Conservation (phyloP, 2,888 invertebrate genomes). For the Rosalia funebris region DNA sequence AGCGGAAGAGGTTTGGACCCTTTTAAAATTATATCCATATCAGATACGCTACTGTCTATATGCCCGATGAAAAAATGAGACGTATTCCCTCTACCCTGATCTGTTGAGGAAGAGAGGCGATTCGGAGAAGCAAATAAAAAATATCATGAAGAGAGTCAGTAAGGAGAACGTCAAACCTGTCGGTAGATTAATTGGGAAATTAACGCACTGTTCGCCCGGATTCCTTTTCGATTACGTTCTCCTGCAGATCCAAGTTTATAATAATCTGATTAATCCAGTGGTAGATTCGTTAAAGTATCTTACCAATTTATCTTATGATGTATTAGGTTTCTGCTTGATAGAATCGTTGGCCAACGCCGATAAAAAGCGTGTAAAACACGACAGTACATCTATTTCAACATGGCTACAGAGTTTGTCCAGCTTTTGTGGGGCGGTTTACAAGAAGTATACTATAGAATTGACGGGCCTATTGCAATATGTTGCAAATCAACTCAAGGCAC, state of each 20-base stretch:
- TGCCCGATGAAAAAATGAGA: slow-evolving; percentile 96
- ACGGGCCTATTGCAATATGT: slow-evolving; percentile 96
- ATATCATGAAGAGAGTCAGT: slow-evolving; percentile 96
- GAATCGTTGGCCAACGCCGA: slow-evolving; percentile 88
- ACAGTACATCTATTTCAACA: slow-evolving; percentile 90
- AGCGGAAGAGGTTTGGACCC: slow-evolving; percentile 95
- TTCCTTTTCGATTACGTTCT: slow-evolving; percentile 92
- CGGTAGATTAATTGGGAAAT: slow-evolving; percentile 94
- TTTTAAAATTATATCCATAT: slow-evolving; percentile 87
- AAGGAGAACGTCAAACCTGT: slow-evolving; percentile 98
- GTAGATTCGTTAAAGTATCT: slow-evolving; percentile 98
- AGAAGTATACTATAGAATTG: slow-evolving; percentile 96
- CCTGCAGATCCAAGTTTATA: slow-evolving; percentile 63
- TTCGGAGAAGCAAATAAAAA: slow-evolving; percentile 90
- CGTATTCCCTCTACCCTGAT: slow-evolving; percentile 82
- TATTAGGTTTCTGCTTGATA: slow-evolving; percentile 93
- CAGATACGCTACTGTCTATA: slow-evolving; percentile 86
- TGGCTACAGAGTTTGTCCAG: slow-evolving; percentile 95
- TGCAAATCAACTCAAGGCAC: slow-evolving; percentile 94
- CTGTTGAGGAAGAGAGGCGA: slow-evolving; percentile 86
- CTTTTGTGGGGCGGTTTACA: slow-evolving; percentile 96
- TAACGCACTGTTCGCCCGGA: slow-evolving; percentile 95
- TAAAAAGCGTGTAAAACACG: slow-evolving; percentile 82
- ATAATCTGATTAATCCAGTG: slow-evolving; percentile 76
- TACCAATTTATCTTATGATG: slow-evolving; percentile 94